These are phyloP conservation scores for Eupithecia vulgata DNA, from an alignment of 2,888 invertebrate genomes.

Conservation along the genomic window DNA sequence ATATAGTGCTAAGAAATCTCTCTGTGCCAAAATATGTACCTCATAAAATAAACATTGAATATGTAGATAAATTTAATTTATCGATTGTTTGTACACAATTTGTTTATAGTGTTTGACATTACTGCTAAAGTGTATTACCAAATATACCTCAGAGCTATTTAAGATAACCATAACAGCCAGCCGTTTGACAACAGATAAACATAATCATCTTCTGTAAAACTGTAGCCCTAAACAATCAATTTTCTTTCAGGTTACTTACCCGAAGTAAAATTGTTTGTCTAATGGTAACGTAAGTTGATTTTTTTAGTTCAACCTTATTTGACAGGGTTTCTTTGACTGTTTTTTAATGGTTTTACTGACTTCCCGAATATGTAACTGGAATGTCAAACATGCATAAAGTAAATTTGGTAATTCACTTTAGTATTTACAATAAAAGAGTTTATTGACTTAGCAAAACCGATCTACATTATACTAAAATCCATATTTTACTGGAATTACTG, in stretches of 20 bases:
- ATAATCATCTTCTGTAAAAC: neutral
- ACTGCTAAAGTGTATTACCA: constrained; percentile 41
- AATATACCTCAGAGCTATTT: neutral
- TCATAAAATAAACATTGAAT: constrained; percentile 84
- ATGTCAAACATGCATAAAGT: neutral
- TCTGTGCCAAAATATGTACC: constrained; percentile 93
- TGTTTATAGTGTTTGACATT: constrained; percentile 58
- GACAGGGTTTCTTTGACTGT: neutral
- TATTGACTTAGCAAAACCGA: constrained; percentile 25
- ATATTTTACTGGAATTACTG: constrained; percentile 37
- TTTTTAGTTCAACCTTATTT: neutral
- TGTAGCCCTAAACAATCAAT: neutral
- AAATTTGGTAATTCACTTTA: constrained; percentile 19
- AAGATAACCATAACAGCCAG: neutral
- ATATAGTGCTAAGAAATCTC: constrained; percentile 84
- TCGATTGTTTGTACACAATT: constrained; percentile 70
- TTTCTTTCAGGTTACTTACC: neutral
- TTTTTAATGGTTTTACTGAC: neutral
- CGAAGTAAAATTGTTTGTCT: too few species aligned
- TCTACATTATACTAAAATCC: constrained; percentile 25
- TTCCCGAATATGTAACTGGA: neutral
- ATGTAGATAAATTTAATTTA: constrained; percentile 76
- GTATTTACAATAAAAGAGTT: constrained; percentile 37
- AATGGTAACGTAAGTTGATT: neutral
- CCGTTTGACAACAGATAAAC: neutral